Base-by-base conservation (phyloP, 2,888 invertebrate species). In the Chrysotoxum bicinctum region DNA sequence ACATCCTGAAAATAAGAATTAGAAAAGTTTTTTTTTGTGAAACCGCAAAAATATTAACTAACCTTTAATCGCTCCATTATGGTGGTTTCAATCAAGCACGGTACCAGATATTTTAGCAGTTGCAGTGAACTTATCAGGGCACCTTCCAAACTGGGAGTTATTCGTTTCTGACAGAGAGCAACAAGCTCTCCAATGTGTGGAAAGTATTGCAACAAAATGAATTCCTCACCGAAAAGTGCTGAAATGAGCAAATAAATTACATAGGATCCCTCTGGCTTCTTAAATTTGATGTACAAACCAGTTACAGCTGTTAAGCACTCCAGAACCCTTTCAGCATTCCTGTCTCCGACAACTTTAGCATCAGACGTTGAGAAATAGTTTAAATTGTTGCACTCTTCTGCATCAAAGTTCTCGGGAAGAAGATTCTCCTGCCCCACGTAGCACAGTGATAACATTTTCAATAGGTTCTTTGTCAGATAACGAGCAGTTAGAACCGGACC, bases 401-500 rank as follows among this genome's bases (percentile, higher is more conserved):
- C 62, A 1, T 93, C 93, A 3, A 87, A 85, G 0, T 93, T 92
- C 66, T 90, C 92, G 0, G 93, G 92, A 50, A 93, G 91, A 32
- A 97, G 92, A 90, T 96, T 96, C 87, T 97, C 96, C 89, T 94
- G 95, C 0, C 97, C 97, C 23, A 97, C 95, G 90, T 98, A 99
- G 91, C 99, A 99, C 3, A 99, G 92, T 0, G 98, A 97, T 69
- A 99, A 92, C 97, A 99, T 98, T 89, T 98, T 95, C 12, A 99
- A 93, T 87, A 99, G 93, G 93, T 98, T 98, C 80, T 97, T 94
- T 0, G 98, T 97, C 32, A 99, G 93, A 92, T 97, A 96, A 88
- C 97, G 95, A 48, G 98, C 97, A 0, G 98, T 98, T 26, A 99
- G 93, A 58, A 99, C 97, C 0, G 99, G 99, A 0, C 99, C 99